Evolutionary conservation across 2,797 vertebrate genomes (phyloP).

Genomic region (Sebastiscus tertius): DNA sequence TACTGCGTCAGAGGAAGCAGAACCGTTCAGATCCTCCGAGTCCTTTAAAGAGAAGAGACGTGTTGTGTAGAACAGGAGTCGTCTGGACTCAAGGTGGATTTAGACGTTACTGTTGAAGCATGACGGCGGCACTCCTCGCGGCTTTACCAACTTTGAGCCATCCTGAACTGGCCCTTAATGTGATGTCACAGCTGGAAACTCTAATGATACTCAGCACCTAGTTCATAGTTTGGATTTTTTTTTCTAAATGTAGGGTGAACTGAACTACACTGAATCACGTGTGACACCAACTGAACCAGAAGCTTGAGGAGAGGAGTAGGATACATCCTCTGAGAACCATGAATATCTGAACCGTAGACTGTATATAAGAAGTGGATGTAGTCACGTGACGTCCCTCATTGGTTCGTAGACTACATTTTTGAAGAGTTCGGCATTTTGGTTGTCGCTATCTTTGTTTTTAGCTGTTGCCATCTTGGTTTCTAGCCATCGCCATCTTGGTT

Average conservation of each 20-base stretch:
- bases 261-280: too few species aligned
- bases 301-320: too few species aligned
- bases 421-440: too few species aligned
- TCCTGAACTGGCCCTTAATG: background rate
- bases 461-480: accelerated
- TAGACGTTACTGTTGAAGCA: background rate
- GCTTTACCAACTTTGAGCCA: background rate
- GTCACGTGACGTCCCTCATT: too few species aligned
- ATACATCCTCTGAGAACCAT: too few species aligned
- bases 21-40: background rate
- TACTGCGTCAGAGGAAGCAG: background rate
- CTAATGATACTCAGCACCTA: background rate
- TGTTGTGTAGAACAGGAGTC: background rate
- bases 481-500: too few species aligned
- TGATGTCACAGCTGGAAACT: background rate
- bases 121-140: background rate
- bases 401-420: too few species aligned
- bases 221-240: background rate
- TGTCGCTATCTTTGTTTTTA: too few species aligned
- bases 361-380: accelerated
- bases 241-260: too few species aligned
- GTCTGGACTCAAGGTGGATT: background rate
- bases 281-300: too few species aligned
- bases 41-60: background rate
- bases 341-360: too few species aligned